Evolutionary conservation across 2,113 vertebrate species (phyloP).

Genomic region (Lepidothrix coronata): DNA sequence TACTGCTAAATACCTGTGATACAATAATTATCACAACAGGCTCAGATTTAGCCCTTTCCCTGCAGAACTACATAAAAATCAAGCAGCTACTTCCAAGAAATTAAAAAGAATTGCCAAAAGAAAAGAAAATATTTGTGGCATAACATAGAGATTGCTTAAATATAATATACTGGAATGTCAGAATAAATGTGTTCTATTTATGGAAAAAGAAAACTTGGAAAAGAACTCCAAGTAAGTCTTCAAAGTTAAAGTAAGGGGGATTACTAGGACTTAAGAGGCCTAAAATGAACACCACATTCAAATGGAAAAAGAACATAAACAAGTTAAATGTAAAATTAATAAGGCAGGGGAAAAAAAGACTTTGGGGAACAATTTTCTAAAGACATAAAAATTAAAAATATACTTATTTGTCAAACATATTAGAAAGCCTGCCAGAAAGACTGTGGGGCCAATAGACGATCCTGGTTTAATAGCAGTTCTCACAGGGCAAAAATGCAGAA

Average conservation of each 20-base stretch:
- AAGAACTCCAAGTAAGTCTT: neutral
- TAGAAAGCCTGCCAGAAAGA: neutral
- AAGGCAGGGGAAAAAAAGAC: neutral
- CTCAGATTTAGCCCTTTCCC: neutral
- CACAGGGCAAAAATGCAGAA: neutral
- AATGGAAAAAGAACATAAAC: neutral
- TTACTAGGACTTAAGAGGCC: neutral
- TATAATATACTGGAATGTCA: neutral
- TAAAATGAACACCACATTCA: neutral
- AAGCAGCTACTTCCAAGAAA: neutral
- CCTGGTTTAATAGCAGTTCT: neutral
- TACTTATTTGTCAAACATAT: constrained; percentile 6
- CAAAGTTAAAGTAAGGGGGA: neutral
- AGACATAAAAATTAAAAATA: constrained; percentile 15
- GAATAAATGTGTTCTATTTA: neutral
- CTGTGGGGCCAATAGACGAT: neutral
- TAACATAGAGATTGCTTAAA: neutral
- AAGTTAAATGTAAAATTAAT: constrained; percentile 18
- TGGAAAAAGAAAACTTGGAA: neutral
- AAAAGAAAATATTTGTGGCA: neutral
- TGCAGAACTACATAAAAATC: neutral
- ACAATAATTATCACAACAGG: neutral
- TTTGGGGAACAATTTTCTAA: constrained; percentile 1
- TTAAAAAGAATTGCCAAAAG: neutral
- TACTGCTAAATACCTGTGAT: neutral